Evolutionary conservation across 2,113 vertebrate species (phyloP), one percentile per base, ranked within the genome.

Genomic region (Phocoena phocoena): DNA sequence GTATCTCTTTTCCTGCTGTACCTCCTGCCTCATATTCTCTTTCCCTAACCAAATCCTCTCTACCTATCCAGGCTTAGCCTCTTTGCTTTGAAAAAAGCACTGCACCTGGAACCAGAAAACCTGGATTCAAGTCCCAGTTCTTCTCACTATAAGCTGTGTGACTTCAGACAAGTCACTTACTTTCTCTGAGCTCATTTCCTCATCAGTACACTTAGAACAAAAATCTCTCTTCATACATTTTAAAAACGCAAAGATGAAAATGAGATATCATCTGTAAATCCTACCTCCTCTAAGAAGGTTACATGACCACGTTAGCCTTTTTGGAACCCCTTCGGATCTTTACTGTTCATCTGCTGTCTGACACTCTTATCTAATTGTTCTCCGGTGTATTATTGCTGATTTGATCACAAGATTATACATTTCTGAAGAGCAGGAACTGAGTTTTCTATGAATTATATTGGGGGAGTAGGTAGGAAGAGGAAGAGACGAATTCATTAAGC

Each of bases 381-480:
- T 97, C 36, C 47, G 68, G 28, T 50, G 15, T 50, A n/a, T 44
- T 68, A 20, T 63, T 63, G 9, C 50, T 92, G 33, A 65, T 95
- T 85, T 44, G 44, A 73, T 92, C n/a, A 93, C 33, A 36, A 28
- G 74, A 94, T 76, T 60, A 74, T 67, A 71, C 5, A 33, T 71
- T 85, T 86, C 53, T 90, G 58, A 92, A 84, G 17, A 84, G 12
- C 23, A 96, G 60, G 47, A 70, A 58, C 31, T 97, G 44, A 67
- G 31, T 92, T 97, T 96, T 92, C 88, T 65, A 18, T 36, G 31
- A 12, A 41, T 94, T 96, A 15, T 62, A 23, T 80, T 58, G 28
- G 18, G 20, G 25, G 8, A 93, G 23, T 76, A 55, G 50, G 17
- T 26, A 5, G 14, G 36, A 95, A 93, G 68, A 26, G 26, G 8